Evolutionary conservation across 1,140 invertebrate species (phyloP), one percentile per base, ranked within the genome.

Genomic region (Brachionus paranguensis): DNA sequence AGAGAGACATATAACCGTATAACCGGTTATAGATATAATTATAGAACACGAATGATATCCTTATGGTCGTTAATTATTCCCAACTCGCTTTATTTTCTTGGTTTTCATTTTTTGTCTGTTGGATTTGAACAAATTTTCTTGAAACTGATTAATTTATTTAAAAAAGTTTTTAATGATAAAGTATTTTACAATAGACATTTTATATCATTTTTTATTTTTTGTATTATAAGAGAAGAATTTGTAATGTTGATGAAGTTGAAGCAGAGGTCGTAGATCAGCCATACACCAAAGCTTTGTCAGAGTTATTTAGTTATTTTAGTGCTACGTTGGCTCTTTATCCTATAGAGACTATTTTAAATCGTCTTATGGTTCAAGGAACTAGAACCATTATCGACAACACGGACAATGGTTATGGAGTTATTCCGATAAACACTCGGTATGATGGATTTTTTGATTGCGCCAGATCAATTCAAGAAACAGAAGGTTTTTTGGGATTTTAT

Each of bases 381-480:
- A 8, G 83, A 55, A 84, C 83, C 1, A 84, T 84, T 17, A 72
- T 84, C 0, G 70, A 84, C 60, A 84, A 84, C 20, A 72, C 68
- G 1, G 83, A 84, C 27, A 37, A 74, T 45, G 68, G 65, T n/a
- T 41, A 45, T 64, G 83, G 50, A 41, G 65, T 72, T 8, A 20
- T 84, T 27, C 68, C 83, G 10, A 74, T 84, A 55, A 84, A 72
- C 27, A 84, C 83, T n/a, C 27, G 68, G 14, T 84, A 84, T 45
- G 47, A 74, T 29, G 83, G 83, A 8, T 84, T 84, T 84, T 78
- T 84, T 47, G 83, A 84, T 64, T 84, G 83, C 20, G 37, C 24
- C 20, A 70, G 33, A 41, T 41, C 65, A 27, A 84, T 84, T 41
- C 11, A 74, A 12, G 45, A 72, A 55, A 74, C 47, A 41, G 83